Evolutionary conservation across 2,113 vertebrate genomes (phyloP).

Genomic region (Bombycilla garrulus): DNA sequence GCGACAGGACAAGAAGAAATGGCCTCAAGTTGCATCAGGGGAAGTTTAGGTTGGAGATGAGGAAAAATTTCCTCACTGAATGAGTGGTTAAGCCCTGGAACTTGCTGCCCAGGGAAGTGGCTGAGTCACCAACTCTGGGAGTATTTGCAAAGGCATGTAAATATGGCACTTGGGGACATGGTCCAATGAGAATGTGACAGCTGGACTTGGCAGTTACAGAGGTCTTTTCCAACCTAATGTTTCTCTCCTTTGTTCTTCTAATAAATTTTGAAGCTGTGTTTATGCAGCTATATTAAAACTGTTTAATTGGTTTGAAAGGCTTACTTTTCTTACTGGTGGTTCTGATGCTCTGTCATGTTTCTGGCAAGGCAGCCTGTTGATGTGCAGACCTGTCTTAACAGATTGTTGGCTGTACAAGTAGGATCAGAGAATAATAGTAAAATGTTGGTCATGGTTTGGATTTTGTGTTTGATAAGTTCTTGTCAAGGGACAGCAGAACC

Average conservation of each 20-base stretch:
- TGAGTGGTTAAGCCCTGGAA: neutral
- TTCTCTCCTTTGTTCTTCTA: neutral
- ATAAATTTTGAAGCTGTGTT: neutral
- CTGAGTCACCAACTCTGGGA: neutral
- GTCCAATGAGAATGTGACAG: neutral
- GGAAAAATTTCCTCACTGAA: neutral
- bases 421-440: neutral
- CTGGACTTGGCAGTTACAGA: neutral
- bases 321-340: neutral
- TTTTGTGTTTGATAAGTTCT: neutral
- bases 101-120: neutral
- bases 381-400: neutral
- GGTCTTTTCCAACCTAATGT: neutral
- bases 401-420: neutral
- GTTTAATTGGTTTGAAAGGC: neutral
- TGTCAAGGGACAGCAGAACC: neutral
- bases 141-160: neutral
- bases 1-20: neutral
- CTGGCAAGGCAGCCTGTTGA: rapidly evolving
- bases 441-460: neutral
- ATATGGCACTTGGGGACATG: neutral
- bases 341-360: neutral
- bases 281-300: neutral
- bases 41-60: neutral
- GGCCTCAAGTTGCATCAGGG: neutral